Evolutionary conservation across 2,797 vertebrate genomes (phyloP), one percentile per base, ranked within the genome.

Genomic region (Danio kyathit): DNA sequence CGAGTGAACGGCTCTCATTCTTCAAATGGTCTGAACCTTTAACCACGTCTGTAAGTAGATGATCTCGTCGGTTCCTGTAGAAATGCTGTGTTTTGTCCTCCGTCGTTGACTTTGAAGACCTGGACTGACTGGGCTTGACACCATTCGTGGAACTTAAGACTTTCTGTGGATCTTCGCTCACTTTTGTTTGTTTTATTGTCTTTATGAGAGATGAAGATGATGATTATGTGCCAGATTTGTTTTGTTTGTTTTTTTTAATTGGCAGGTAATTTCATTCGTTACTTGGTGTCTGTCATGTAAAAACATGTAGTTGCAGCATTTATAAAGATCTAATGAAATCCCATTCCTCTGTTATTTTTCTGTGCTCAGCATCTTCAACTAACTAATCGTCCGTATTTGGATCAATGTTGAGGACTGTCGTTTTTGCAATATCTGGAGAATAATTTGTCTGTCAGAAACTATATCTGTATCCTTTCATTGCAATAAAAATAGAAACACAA

Each of bases 401-500:
- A 90, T 93, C 76, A 67, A 84, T 92, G 88, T 82, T 75, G 72
- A 90, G 90, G 89, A 91, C 89, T 83, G 88, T 92, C 88, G 90
- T 90, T 65, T 56, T 92, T 89, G 89, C 89, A 90, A 91, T 92
- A 92, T 90, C 66, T 90, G 90, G 91, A 93, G 90, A 90, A 90
- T 92, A 93, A 94, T 93, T 94, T 93, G 91, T 91, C 92, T 93
- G 92, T 93, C 91, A 92, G 87, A 88, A 93, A 90, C 89, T 80
- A 44, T 93, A 93, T 91, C 88, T 94, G 91, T 94, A 94, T 92
- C 88, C 92, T 93, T 93, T 93, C 88, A 93, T 94, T 94, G 91
- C 93, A 94, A 94, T 95, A 94, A 95, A 95, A 91, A 89, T 90
- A 92, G 89, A 93, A 93, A 93, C 91, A 86, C 86, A 90, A 44